Base-by-base conservation (phyloP, 2,888 invertebrate genomes). In the Prenolepis imparis region DNA sequence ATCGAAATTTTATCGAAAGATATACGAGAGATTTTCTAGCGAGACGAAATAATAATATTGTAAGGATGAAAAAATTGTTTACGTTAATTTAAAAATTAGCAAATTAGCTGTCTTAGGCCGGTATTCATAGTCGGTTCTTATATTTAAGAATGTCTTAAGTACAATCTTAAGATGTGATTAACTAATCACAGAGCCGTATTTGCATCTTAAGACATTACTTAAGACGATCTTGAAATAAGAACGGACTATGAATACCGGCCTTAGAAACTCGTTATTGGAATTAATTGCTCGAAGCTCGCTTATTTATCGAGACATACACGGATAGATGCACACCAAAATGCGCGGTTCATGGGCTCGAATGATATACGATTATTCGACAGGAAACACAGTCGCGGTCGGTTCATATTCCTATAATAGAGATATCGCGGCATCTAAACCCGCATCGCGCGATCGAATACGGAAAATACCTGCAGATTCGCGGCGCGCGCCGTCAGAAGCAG, bases 291-390 rank as follows among this genome's bases (percentile, higher is more conserved):
- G 72, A 15, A 15, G 52, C 24, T 39, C 39, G n/a, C 28, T 39
- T 70, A 70, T 75, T 70, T 75, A 52, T 41, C 74, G 15, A 5
- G 15, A 75, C 18, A 11, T 32, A n/a, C n/a, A 66, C 18, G 63
- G 21, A n/a, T 52, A 32, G 28, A 21, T 59, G 12, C 59, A 24
- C 6, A 2, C 21, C 39, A 39, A 81, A 81, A 61, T 59, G 48
- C 24, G 52, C 15, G 78, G 15, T 63, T 75, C 39, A 77, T 61
- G 36, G 18, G 28, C 48, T 61, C 61, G 39, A 52, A 15, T 82
- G 78, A 82, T 80, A 12, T 64, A 81, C 52, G 80, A 82, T 74
- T 74, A 74, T 80, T 80, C 44, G 44, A 24, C 32, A 18, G 74
- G 57, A 44, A 73, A 28, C 74, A 59, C 32, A 73, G 32, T 32